These are phyloP conservation scores for Channa striata DNA, from an alignment of 2,797 vertebrate genomes.

Conservation along the genomic window DNA sequence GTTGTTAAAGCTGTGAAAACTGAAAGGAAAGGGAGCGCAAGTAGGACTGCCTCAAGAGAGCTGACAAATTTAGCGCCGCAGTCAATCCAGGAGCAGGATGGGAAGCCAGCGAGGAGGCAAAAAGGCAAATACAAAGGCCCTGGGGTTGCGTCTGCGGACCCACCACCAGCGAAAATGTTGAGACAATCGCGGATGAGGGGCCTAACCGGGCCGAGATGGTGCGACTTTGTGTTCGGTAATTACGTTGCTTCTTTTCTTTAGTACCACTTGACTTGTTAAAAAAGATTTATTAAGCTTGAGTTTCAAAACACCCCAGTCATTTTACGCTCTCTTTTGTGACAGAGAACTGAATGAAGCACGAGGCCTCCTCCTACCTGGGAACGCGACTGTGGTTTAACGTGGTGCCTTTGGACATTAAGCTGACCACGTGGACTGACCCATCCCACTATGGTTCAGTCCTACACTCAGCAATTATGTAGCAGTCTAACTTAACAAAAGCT, in stretches of 20 bases:
- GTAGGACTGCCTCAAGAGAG: constrained; percentile 45
- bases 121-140: constrained; percentile 70
- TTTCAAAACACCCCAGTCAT: constrained; percentile 11
- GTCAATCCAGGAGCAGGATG: constrained; percentile 52
- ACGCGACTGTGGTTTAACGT: constrained; percentile 72
- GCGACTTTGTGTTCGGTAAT: constrained; percentile 95
- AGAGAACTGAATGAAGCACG: constrained; percentile 71
- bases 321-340: constrained; percentile 36
- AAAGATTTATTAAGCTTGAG: background rate
- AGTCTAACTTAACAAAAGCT: constrained; percentile 84
- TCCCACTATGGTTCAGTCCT: constrained; percentile 70
- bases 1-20: constrained; percentile 77
- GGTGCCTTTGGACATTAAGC: constrained; percentile 82
- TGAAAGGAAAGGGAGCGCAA: constrained; percentile 58
- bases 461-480: constrained; percentile 87
- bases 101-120: constrained; percentile 47
- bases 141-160: constrained; percentile 62
- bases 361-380: constrained; percentile 62
- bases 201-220: constrained; percentile 82
- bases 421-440: constrained; percentile 72
- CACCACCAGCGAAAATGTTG: constrained; percentile 80
- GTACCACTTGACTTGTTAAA: background rate
- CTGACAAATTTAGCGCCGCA: constrained; percentile 37
- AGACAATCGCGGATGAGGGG: constrained; percentile 85
- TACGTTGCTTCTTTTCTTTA: constrained; percentile 33